A percentile compares a stretch with the other conserved stretches of the same genome.
Evolutionary conservation across 2,888 invertebrate genomes (phyloP).

Genomic region (Scaptomyza caliginosa): DNA sequence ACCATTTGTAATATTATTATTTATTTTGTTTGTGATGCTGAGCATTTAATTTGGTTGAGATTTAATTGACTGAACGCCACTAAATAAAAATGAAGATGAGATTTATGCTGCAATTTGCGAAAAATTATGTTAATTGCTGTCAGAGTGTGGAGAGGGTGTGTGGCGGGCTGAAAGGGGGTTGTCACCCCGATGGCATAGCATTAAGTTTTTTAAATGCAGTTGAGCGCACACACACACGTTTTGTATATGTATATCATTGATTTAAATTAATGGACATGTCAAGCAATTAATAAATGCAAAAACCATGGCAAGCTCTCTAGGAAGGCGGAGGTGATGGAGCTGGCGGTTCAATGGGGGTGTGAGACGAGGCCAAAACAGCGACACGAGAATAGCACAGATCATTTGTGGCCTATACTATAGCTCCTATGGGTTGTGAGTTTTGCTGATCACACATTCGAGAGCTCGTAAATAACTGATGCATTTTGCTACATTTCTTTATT

Average conservation of each 20-base stretch:
- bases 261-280: constrained; percentile 84
- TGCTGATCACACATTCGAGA: constrained; percentile 59
- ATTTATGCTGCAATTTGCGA: constrained; percentile 74
- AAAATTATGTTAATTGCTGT: constrained; percentile 76
- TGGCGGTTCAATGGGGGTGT: neutral
- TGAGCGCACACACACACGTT: constrained; percentile 32
- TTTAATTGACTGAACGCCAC: constrained; percentile 69
- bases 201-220: constrained; percentile 41
- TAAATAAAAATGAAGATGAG: constrained; percentile 64
- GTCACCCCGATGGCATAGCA: constrained; percentile 8
- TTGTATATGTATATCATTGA: constrained; percentile 75
- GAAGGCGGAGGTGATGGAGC: neutral
- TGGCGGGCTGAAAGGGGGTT: neutral
- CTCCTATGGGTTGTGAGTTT: constrained; percentile 3
- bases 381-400: neutral
- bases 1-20: constrained; percentile 3
- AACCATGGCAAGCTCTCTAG: constrained; percentile 71
- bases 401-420: constrained; percentile 20
- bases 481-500: constrained; percentile 19
- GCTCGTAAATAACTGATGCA: constrained; percentile 42
- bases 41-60: constrained; percentile 61
- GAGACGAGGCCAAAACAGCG: constrained; percentile 27
- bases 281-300: constrained; percentile 84
- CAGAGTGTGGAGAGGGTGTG: constrained; percentile 1
- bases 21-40: constrained; percentile 3